Conservation (phyloP, 64 coral and sea anemone genomes). For the Dendrophyllia cribrosa region DNA sequence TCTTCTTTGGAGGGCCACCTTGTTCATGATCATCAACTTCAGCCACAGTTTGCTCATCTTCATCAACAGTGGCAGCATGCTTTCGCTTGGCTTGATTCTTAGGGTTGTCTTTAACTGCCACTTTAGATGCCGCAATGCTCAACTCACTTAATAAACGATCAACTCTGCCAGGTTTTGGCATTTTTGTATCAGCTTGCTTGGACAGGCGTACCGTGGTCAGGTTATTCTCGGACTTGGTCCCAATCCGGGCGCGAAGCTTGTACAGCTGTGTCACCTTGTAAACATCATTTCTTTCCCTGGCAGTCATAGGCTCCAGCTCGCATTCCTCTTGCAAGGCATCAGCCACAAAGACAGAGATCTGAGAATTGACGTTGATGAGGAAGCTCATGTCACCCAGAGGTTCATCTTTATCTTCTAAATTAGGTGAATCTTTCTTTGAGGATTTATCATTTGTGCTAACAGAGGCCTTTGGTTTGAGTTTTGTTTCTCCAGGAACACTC, state of each 20-base stretch:
- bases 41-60: background rate
- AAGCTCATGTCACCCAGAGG: constrained; percentile 80
- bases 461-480: background rate
- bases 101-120: constrained; percentile 34
- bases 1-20: constrained; percentile 17
- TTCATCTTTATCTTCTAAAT: constrained; percentile 42
- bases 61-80: background rate
- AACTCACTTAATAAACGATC: constrained; percentile 79
- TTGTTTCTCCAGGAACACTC: background rate
- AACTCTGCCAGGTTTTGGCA: constrained; percentile 74
- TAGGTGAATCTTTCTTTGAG: background rate
- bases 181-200: constrained; percentile 60
- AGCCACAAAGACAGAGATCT: constrained; percentile 73
- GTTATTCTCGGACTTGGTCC: constrained; percentile 62
- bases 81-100: constrained; percentile 75
- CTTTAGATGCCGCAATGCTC: constrained; percentile 79
- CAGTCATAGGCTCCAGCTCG: constrained; percentile 84
- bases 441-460: background rate
- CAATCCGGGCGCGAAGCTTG: constrained; percentile 80
- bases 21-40: constrained; percentile 17
- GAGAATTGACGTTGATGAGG: constrained; percentile 84
- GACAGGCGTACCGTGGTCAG: constrained; percentile 69
- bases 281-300: constrained; percentile 84
- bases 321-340: constrained; percentile 21
- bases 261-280: constrained; percentile 82